phyloP scores from a whole-genome alignment of 2,888 invertebrate genomes.

The Drosophila nr. perissopoda region DNA sequence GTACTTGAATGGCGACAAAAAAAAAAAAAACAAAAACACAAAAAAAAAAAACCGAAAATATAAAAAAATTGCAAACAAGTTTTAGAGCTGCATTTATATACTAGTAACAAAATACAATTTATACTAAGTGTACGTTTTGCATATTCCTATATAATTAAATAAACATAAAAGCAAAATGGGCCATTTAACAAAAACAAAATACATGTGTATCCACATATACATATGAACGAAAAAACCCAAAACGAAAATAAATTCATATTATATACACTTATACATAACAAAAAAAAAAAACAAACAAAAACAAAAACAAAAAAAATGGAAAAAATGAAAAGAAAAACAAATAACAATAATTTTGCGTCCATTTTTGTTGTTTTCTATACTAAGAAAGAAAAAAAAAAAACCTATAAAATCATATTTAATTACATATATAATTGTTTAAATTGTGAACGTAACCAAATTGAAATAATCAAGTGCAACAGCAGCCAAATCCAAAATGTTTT shows the following conservation, averaged over 20 bases:
- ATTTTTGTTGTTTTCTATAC: constrained; percentile 78
- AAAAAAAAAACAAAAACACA: constrained; percentile 36
- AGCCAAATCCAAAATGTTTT: constrained; percentile 28
- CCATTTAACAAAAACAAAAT: constrained; percentile 22
- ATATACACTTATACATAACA: constrained; percentile 3
- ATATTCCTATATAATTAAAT: constrained; percentile 78
- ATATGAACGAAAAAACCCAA: constrained; percentile 23
- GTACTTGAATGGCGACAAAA: constrained; percentile 61
- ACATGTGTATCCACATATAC: constrained; percentile 16
- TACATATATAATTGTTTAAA: constrained; percentile 54
- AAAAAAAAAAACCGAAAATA: constrained; percentile 30
- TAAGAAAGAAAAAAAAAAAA: constrained; percentile 24
- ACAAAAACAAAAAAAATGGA: constrained; percentile 19
- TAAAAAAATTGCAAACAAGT: constrained; percentile 55
- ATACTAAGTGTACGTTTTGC: constrained; percentile 76
- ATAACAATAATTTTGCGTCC: constrained; percentile 79
- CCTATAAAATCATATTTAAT: constrained; percentile 34
- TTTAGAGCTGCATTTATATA: constrained; percentile 80
- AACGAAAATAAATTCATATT: constrained; percentile 15
- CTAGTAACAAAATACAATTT: constrained; percentile 59
- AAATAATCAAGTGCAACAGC: constrained; percentile 27
- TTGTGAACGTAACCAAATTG: constrained; percentile 39
- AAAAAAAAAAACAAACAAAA: constrained; percentile 1
- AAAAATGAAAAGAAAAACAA: constrained; percentile 28
- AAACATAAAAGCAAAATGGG: constrained; percentile 55